phyloP scores from a whole-genome alignment of 2,888 invertebrate species.

The Athalia cordata region DNA sequence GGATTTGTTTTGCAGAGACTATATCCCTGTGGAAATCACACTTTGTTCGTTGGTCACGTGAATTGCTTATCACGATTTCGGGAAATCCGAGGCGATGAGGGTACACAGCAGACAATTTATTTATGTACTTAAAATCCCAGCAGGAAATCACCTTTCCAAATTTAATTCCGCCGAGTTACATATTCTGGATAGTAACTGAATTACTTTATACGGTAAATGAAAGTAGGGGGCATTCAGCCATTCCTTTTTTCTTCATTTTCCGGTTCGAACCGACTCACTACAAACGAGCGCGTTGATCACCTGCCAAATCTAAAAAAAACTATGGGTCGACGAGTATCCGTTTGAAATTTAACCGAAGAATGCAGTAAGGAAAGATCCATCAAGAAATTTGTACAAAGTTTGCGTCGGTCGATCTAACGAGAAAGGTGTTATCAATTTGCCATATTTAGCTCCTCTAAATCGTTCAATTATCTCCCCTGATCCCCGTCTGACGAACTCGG shows the following conservation, averaged over 20 bases:
- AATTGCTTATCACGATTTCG: constrained; percentile 6
- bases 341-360: no score
- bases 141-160: no score
- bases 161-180: no score
- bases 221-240: no score
- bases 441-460: constrained; percentile 4
- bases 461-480: not conserved
- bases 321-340: no score
- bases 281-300: no score
- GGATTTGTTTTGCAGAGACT: constrained; percentile 13
- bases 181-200: no score
- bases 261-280: no score
- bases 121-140: no score
- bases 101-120: not conserved
- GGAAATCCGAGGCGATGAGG: not conserved
- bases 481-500: constrained; percentile 7
- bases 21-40: constrained; percentile 34
- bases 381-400: not conserved
- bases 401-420: not conserved
- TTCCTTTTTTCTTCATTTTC: no score
- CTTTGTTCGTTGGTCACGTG: not conserved
- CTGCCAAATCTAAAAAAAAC: no score
- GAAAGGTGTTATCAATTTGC: constrained; percentile 17
- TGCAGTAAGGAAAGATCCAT: not conserved
- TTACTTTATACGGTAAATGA: no score